phyloP scores from a whole-genome alignment of 2,888 invertebrate genomes.

The Crossocerus cetratus region DNA sequence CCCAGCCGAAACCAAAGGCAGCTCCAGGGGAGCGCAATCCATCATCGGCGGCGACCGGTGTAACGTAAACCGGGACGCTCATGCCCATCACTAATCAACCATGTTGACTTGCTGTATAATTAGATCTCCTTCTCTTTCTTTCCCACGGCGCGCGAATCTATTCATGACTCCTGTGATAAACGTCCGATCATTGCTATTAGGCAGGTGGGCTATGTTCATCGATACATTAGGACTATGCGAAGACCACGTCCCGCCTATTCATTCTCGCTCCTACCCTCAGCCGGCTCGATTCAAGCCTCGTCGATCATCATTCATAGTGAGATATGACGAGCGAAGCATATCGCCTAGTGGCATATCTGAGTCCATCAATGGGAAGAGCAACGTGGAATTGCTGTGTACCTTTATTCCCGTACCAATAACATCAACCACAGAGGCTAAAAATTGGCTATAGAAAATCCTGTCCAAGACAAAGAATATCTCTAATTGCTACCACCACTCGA shows the following conservation, averaged over 20 bases:
- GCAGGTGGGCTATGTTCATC: conserved; percentile 31
- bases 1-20: conserved; percentile 64
- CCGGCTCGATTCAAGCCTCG: conserved; percentile 26
- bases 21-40: conserved; percentile 68
- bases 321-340: no score
- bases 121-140: conserved; percentile 51
- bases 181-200: conserved; percentile 7
- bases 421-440: no score
- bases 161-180: neutral
- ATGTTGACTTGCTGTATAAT: conserved; percentile 65
- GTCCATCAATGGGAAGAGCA: no score
- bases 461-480: no score
- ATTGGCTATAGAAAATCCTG: no score
- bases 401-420: no score
- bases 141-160: neutral
- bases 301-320: conserved; percentile 8
- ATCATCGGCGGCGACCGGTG: conserved; percentile 70
- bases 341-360: no score
- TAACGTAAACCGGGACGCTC: conserved; percentile 61
- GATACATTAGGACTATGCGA: conserved; percentile 30
- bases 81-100: conserved; percentile 65
- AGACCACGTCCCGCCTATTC: conserved; percentile 35
- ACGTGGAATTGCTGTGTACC: no score
- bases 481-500: no score
- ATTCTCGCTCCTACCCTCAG: neutral